A percentile compares a stretch with the other conserved stretches of the same genome.
These are phyloP conservation scores for Lithosia quadra DNA, from an alignment of 2,888 invertebrate species.

Conservation along the genomic window DNA sequence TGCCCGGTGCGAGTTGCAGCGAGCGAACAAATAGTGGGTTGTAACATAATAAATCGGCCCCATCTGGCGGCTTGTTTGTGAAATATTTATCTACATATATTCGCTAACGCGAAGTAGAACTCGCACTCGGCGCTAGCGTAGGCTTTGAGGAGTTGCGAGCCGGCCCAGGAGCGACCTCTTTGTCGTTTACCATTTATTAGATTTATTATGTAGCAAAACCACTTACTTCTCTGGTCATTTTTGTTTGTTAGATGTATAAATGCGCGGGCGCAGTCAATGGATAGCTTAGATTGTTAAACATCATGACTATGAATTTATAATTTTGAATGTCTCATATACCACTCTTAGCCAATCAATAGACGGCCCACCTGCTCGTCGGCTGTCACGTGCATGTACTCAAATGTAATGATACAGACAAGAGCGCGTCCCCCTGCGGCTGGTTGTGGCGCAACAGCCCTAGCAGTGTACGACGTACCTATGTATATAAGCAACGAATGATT, in stretches of 20 bases:
- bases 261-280: not conserved
- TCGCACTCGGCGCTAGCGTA: not conserved
- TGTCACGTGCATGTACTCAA: not conserved
- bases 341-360: not conserved
- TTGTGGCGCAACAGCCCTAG: not conserved
- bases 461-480: not conserved
- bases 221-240: not conserved
- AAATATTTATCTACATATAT: not conserved
- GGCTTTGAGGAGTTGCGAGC: not conserved
- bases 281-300: not conserved
- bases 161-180: not conserved
- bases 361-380: not conserved
- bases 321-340: not conserved
- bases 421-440: not conserved
- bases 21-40: not conserved
- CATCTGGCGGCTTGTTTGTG: not conserved
- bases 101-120: not conserved
- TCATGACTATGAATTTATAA: not conserved
- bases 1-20: not conserved
- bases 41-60: not conserved
- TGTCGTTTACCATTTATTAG: not conserved
- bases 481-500: not conserved
- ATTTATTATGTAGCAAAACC: not conserved
- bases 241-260: not conserved
- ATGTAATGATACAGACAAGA: no score